These are phyloP conservation scores for Cyprinodon variegatus DNA, from an alignment of 2,113 vertebrate genomes.

Conservation along the genomic window DNA sequence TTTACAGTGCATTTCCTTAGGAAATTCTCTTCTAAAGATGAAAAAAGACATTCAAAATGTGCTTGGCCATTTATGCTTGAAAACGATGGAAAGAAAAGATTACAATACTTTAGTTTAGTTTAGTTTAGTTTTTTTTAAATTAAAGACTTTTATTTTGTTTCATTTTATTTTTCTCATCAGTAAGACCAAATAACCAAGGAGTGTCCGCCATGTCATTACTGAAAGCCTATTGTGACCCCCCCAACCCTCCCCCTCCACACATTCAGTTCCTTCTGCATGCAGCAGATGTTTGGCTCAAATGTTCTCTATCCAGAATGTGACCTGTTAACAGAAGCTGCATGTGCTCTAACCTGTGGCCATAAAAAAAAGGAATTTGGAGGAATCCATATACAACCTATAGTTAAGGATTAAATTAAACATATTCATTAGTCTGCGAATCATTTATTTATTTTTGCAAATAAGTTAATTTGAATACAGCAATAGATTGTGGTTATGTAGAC, in stretches of 20 bases:
- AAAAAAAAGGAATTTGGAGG: neutral
- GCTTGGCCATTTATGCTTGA: neutral
- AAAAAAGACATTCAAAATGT: neutral
- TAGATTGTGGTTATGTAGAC: neutral
- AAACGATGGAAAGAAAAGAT: neutral
- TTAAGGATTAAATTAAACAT: neutral
- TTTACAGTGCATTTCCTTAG: neutral
- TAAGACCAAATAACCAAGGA: slow-evolving; percentile 22
- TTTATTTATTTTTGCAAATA: neutral
- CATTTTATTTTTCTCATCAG: neutral
- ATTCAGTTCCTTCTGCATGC: neutral
- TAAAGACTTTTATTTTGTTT: neutral
- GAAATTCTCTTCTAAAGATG: neutral
- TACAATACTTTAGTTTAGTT: neutral
- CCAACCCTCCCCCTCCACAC: slow-evolving; percentile 4
- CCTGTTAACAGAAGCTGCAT: slow-evolving; percentile 13
- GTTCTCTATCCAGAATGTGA: slow-evolving; percentile 46
- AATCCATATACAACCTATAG: neutral
- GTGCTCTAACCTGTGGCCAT: slow-evolving; percentile 14
- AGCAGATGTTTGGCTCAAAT: slow-evolving; percentile 44
- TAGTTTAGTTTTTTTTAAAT: neutral
- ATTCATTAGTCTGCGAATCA: neutral
- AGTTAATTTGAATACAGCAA: neutral
- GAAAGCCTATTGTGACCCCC: slow-evolving; percentile 47
- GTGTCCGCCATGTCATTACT: slow-evolving; percentile 64